A percentile compares a stretch with the other conserved stretches of the same genome.
Conservation (phyloP, 2,888 invertebrate genomes). For the Abrostola tripartita region DNA sequence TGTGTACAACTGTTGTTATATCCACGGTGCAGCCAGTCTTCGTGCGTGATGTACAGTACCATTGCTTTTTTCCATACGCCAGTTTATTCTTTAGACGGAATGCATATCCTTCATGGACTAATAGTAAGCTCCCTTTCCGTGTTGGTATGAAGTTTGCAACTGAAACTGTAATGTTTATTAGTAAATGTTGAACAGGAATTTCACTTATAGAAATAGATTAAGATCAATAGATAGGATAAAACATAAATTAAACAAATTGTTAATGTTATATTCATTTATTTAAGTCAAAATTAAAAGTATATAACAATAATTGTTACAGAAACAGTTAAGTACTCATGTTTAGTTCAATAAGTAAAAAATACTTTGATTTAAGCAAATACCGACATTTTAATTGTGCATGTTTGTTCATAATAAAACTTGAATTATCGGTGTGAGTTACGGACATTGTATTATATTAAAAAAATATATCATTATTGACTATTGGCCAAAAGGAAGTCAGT, state of each 20-base stretch:
- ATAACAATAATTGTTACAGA: no score
- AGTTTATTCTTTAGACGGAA: slow-evolving; percentile 82
- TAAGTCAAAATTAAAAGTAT: no score
- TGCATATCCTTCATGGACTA: slow-evolving; percentile 80
- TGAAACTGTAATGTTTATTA: slow-evolving; percentile 63
- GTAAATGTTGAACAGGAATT: slow-evolving; percentile 25
- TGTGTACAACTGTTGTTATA: slow-evolving; percentile 73
- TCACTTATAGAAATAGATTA: no score
- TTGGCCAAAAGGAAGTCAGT: background rate
- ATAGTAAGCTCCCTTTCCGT: slow-evolving; percentile 77
- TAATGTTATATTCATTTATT: background rate
- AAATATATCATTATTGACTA: background rate
- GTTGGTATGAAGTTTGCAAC: slow-evolving; percentile 82
- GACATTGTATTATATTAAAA: no score
- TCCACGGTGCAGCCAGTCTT: slow-evolving; percentile 82
- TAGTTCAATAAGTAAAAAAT: no score
- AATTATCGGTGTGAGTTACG: no score
- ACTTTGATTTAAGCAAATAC: no score
- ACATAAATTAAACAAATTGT: slow-evolving; percentile 22
- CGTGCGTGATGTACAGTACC: slow-evolving; percentile 80
- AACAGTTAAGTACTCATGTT: no score
- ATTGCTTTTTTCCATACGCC: slow-evolving; percentile 83
- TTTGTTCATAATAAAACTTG: no score
- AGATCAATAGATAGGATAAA: background rate
- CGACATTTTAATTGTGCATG: no score